Evolutionary conservation across 2,113 vertebrate genomes (phyloP).

Genomic region (Aptenodytes patagonicus): DNA sequence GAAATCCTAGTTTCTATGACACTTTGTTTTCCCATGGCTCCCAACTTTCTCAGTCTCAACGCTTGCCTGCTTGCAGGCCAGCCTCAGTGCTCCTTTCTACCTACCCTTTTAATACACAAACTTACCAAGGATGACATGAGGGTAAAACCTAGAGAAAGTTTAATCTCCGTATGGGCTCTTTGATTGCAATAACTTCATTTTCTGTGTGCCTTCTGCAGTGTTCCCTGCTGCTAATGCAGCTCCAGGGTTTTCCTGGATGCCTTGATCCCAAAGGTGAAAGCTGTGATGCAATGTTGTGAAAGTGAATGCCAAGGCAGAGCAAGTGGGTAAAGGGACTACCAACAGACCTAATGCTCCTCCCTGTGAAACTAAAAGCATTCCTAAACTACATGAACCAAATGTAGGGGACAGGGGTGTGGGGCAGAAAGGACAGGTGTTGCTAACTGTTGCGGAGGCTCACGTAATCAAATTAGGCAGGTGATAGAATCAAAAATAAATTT

Average conservation of each 20-base stretch:
- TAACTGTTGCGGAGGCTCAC: too few relatives aligned
- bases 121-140: not conserved
- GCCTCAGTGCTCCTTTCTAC: not conserved
- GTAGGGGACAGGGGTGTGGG: fast-evolving
- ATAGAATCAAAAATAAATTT: too few relatives aligned
- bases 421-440: not conserved
- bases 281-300: not conserved
- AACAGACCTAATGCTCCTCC: not conserved
- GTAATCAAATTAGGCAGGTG: too few relatives aligned
- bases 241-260: not conserved
- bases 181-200: not conserved
- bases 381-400: not conserved
- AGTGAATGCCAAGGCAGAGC: not conserved
- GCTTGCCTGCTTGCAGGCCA: not conserved
- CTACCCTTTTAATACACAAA: not conserved
- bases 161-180: not conserved
- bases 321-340: not conserved
- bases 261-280: not conserved
- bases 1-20: not conserved
- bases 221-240: too few relatives aligned
- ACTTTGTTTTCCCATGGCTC: not conserved
- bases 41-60: not conserved
- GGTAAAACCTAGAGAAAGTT: not conserved
- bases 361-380: not conserved
- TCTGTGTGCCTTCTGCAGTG: not conserved